phyloP scores from a whole-genome alignment of 2,888 invertebrate species.

The Drosophila conformis region DNA sequence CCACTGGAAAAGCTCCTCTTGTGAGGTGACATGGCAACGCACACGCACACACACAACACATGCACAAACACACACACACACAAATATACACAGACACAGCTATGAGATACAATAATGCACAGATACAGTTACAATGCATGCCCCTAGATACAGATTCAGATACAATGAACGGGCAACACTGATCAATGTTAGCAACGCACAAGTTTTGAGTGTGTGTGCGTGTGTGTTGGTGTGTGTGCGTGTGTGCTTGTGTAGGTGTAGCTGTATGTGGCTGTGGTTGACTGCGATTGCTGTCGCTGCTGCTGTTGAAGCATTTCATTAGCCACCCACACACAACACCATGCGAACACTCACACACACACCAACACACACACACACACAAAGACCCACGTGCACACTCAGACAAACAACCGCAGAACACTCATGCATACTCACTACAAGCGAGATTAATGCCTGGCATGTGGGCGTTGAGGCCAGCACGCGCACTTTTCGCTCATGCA shows the following conservation, averaged over 20 bases:
- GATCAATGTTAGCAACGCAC: constrained; percentile 54
- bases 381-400: constrained; percentile 3
- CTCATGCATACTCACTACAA: constrained; percentile 26
- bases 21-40: constrained; percentile 55
- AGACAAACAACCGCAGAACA: constrained; percentile 21
- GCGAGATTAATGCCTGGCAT: constrained; percentile 48
- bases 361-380: not conserved
- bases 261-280: constrained; percentile 31
- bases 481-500: constrained; percentile 41
- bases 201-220: not conserved
- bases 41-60: constrained; percentile 10
- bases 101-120: not conserved
- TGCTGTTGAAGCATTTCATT: constrained; percentile 75
- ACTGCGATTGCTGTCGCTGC: constrained; percentile 58
- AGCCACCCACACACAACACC: constrained; percentile 71
- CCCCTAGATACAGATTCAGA: constrained; percentile 11
- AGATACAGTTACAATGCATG: constrained; percentile 24
- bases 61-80: not conserved
- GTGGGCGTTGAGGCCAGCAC: constrained; percentile 68
- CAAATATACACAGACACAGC: constrained; percentile 6
- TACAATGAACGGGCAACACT: constrained; percentile 32
- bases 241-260: constrained; percentile 22
- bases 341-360: constrained; percentile 33
- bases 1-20: constrained; percentile 58
- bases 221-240: constrained; percentile 2